Base-by-base conservation (phyloP, 2,797 vertebrate genomes). In the Epinephelus awoara region DNA sequence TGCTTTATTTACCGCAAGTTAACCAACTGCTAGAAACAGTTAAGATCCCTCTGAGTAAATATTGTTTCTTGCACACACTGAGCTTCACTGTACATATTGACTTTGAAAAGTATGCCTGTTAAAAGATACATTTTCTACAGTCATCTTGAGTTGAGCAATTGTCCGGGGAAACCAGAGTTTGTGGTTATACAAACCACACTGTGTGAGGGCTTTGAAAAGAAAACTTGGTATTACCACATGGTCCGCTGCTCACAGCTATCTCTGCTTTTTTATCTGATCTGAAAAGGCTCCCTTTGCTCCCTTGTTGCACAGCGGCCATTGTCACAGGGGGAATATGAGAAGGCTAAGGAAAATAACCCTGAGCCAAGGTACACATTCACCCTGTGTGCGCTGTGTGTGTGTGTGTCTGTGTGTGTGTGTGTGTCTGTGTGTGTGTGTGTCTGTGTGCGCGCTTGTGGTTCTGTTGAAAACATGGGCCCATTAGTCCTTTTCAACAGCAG, bases 261-360 rank as follows among this genome's bases (percentile, higher is more conserved):
- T 74, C 58, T 67, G 62, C 46, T 67, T 59, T 83, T 69, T 50
- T 40, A 65, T 69, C 68, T 65, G 63, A 88, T 77, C 70, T 72
- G 67, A 81, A 75, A 84, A 77, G 75, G 79, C 65, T 82, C 65
- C 70, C 17, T 51, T 51, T 19, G 75, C 72, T 80, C 40, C 47
- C 34, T 23, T 44, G n/a, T 63, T 71, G 63, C 54, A 69, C 55
- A 68, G 65, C 66, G 13, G 49, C 55, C 13, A 18, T 62, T 15
- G 49, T 79, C 80, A 76, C 69, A 82, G 56, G 62, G 68, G 68
- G 72, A 87, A 73, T 38, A 72, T 61, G 52, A 81, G 74, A 74
- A 78, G 38, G 70, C 62, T 63, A 84, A 84, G 52, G 34, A 88
- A 88, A 90, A 92, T 63, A 88, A 84, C 64, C 56, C 23, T 0